Evolutionary conservation across 2,888 invertebrate species (phyloP).

Genomic region (Diogma glabrata): DNA sequence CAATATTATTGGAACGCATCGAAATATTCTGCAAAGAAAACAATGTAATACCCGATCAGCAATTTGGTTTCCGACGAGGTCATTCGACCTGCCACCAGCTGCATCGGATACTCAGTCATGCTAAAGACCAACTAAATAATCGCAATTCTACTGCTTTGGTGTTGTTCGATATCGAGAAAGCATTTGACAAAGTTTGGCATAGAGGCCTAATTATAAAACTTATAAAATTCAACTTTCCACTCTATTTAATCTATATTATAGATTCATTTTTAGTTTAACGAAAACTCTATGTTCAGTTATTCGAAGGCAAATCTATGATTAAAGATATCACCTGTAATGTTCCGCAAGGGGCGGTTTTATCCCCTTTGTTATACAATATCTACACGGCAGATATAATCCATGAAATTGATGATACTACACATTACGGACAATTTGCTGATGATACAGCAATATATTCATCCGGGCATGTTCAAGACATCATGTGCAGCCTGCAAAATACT

Average conservation of each 20-base stretch:
- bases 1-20: constrained; percentile 11
- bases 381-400: constrained; percentile 19
- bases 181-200: constrained; percentile 29
- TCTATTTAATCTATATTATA: constrained; percentile 20
- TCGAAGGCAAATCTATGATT: constrained; percentile 13
- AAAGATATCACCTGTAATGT: constrained; percentile 22
- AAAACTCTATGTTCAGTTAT: constrained; percentile 20
- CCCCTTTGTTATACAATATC: constrained; percentile 19
- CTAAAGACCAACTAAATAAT: constrained; percentile 20
- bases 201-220: constrained; percentile 23
- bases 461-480: not conserved
- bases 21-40: not conserved
- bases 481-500: too few relatives aligned
- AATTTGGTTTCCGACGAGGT: constrained; percentile 17
- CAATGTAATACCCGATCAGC: not conserved
- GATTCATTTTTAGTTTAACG: constrained; percentile 20
- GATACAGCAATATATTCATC: constrained; percentile 18
- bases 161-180: constrained; percentile 26
- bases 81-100: constrained; percentile 25
- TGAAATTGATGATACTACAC: not conserved
- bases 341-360: constrained; percentile 22
- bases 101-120: constrained; percentile 20
- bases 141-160: constrained; percentile 22
- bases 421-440: constrained; percentile 16
- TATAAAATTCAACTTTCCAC: constrained; percentile 17